Base-by-base conservation (phyloP, 2,113 vertebrate species). In the Seriola aureovittata region DNA sequence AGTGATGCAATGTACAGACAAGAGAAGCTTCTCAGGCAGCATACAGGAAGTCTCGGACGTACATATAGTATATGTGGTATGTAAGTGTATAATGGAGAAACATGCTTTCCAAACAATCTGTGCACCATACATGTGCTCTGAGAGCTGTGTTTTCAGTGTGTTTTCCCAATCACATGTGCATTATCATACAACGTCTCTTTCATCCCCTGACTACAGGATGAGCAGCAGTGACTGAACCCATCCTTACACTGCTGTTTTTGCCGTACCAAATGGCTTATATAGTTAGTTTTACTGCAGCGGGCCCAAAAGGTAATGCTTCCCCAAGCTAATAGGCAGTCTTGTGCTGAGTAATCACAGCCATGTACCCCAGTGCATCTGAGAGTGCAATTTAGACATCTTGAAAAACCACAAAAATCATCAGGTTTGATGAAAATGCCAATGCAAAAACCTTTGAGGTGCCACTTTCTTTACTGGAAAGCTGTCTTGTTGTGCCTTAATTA, bases 341-440 rank as follows among this genome's bases (percentile, higher is more conserved):
- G 23, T 77, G 81, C 77, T 80, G 81, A 84, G 32, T 79, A 83
- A 79, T 80, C 80, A 76, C 7, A 25, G 36, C 42, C 42, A 36
- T 40, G 40, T 46, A 48, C 52, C 62, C 29, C 38, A 40, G 57
- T 76, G 57, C 38, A 36, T 73, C 58, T 64, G 11, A 63, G 64
- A 75, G 63, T 81, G 74, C 64, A 36, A 40, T 50, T 74, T 42
- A 34, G 72, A 70, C 60, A 68, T 55, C 21, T 76, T 25, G 21
- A 16, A 57, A 71, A 80, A 59, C 10, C 25, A 36, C 6, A 63
- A 42, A 80, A 46, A 81, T 58, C 60, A 57, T 67, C 65, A 71
- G 19, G 17, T 75, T 67, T 54, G 34, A 74, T 77, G 68, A 36
- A 57, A 80, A 75, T 42, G 4, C 54, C 34, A 34, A 13, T 12